Conservation (phyloP, 2,113 vertebrate genomes). For the Diglossa brunneiventris region DNA sequence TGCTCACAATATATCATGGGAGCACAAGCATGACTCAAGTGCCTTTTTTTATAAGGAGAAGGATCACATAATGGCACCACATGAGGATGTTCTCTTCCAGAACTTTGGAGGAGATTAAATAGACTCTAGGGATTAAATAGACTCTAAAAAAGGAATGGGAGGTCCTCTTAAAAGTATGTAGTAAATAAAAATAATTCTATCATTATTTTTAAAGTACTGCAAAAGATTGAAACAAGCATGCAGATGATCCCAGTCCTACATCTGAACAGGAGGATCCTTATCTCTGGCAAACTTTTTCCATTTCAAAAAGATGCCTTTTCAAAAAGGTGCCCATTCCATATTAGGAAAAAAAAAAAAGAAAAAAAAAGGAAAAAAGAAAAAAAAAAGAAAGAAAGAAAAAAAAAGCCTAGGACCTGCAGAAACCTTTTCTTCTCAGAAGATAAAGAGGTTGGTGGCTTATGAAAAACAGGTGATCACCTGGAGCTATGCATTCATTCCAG, state of each 20-base stretch:
- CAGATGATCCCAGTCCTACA: background rate
- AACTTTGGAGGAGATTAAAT: background rate
- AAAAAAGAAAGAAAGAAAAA: background rate
- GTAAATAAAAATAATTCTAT: background rate
- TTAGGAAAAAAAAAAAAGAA: rapidly evolving
- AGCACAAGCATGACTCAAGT: background rate
- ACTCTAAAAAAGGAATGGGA: background rate
- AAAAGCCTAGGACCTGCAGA: background rate
- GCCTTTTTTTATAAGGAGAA: background rate
- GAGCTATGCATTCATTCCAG: constrained; percentile 26
- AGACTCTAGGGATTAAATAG: background rate
- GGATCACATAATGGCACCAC: background rate
- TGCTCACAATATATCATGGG: background rate
- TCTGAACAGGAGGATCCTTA: background rate
- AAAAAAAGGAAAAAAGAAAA: rapidly evolving
- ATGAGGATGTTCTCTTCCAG: background rate
- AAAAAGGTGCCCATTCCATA: background rate
- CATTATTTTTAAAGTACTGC: background rate
- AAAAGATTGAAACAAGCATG: background rate
- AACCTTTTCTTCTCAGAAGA: background rate
- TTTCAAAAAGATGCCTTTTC: background rate
- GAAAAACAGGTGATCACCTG: background rate
- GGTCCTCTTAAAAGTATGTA: background rate
- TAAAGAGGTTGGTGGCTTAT: background rate
- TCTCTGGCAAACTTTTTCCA: background rate